phyloP scores from a whole-genome alignment of 2,888 invertebrate genomes.

The Sepiola atlantica region DNA sequence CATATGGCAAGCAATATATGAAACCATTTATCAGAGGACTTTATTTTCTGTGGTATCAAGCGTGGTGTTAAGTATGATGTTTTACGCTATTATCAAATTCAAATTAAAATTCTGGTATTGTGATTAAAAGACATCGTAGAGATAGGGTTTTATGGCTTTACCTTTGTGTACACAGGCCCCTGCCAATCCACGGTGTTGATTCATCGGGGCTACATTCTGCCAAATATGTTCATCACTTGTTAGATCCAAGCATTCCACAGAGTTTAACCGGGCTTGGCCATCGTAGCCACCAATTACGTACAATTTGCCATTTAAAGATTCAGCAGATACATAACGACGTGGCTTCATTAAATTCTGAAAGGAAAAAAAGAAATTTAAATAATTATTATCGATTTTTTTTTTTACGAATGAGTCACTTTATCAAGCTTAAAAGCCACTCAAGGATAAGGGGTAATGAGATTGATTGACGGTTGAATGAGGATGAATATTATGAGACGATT shows the following conservation, averaged over 20 bases:
- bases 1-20: too few relatives aligned
- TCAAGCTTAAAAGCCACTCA: too few relatives aligned
- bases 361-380: neutral
- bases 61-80: too few relatives aligned
- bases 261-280: slow-evolving; percentile 69
- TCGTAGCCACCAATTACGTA: slow-evolving; percentile 74
- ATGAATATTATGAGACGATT: too few relatives aligned
- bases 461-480: neutral
- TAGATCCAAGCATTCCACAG: slow-evolving; percentile 72
- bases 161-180: slow-evolving; percentile 73
- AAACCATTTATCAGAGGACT: too few relatives aligned
- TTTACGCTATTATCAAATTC: too few relatives aligned
- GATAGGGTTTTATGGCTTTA: slow-evolving; percentile 48
- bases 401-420: neutral
- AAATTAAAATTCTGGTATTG: too few relatives aligned
- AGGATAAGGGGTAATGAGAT: neutral
- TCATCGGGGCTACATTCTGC: slow-evolving; percentile 71
- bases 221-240: slow-evolving; percentile 65
- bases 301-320: slow-evolving; percentile 68
- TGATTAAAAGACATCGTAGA: too few relatives aligned
- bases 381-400: neutral
- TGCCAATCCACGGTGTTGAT: slow-evolving; percentile 71
- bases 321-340: slow-evolving; percentile 72
- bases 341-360: slow-evolving; percentile 66
- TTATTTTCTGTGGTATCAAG: too few relatives aligned